Base-by-base conservation (phyloP, 2,888 invertebrate genomes). In the Adelognathus sp. region DNA sequence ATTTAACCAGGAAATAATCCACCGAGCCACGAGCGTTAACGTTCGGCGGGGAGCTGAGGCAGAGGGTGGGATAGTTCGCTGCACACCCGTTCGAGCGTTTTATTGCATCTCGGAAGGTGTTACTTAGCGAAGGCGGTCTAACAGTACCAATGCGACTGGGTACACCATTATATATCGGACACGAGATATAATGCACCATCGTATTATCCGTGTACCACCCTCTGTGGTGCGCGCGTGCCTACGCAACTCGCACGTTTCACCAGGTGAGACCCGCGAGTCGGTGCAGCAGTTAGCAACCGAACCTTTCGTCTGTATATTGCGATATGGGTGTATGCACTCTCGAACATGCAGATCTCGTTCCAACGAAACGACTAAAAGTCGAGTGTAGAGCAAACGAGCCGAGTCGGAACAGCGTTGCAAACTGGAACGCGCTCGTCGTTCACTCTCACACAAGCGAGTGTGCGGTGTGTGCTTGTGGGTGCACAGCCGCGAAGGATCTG, bases 1-100 rank as follows among this genome's bases (percentile, higher is more conserved):
- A 24, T 72, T 77, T 77, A 77, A 77, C 77, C 77, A 73, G 77
- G 77, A 77, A 77, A 73, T 77, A 73, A 77, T 73, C 72, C 54
- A 46, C 39, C 41, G 58, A 46, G 16, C 29, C 36, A 7, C 18
- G 29, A 31, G 58, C 27, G 29, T n/a, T n/a, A n/a, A n/a, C n/a
- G n/a, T n/a, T n/a, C n/a, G n/a, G n/a, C n/a, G n/a, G n/a, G n/a
- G n/a, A n/a, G n/a, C n/a, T n/a, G 18, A 27, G 16, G 33, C 21
- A 16, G 7, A 41, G 56, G 58, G 56, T 44, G 50, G 50, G 21
- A 44, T 27, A 60, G 5, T 31, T 24, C 29, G 29, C 46, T 50
- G 74, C 69, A 67, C 77, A 78, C 64, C 70, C 64, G 67, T 78
- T 78, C 70, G 33, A 64, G 60, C 69, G 64, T 78, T 56, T 69